Evolutionary conservation across 2,113 vertebrate species (phyloP).

Genomic region (Oreotrochilus melanogaster): DNA sequence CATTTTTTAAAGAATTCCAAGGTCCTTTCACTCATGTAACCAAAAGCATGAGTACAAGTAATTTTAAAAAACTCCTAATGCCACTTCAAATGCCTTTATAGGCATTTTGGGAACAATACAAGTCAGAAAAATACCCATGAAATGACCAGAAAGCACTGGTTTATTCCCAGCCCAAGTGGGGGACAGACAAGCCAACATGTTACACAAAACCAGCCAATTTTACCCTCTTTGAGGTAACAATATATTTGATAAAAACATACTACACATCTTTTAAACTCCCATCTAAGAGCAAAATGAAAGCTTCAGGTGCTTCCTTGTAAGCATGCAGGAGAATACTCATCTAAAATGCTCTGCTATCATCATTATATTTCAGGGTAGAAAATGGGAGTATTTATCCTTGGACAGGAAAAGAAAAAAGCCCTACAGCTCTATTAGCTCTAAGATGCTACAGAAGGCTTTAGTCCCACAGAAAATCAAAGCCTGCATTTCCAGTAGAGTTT

Average conservation of each 20-base stretch:
- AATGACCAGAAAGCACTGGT: not conserved
- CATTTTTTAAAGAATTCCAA: not conserved
- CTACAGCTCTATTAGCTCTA: not conserved
- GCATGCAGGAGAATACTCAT: not conserved
- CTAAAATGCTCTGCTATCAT: not conserved
- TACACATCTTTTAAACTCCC: not conserved
- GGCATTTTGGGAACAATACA: not conserved
- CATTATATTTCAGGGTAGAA: not conserved
- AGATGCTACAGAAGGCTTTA: not conserved
- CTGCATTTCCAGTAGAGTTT: not conserved
- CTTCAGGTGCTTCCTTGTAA: not conserved
- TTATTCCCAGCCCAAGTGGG: not conserved
- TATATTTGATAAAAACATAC: not conserved
- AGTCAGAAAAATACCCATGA: not conserved
- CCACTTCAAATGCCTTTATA: not conserved
- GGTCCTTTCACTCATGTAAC: not conserved
- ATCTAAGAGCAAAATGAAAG: not conserved
- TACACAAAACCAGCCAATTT: not conserved
- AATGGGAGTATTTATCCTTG: not conserved
- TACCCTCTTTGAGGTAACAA: not conserved
- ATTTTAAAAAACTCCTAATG: not conserved
- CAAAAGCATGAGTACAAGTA: not conserved
- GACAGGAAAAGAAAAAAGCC: not conserved
- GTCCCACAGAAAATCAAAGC: not conserved
- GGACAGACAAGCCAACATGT: not conserved